Conservation (phyloP, 2,888 invertebrate species). For the Drosophila niveifrons region DNA sequence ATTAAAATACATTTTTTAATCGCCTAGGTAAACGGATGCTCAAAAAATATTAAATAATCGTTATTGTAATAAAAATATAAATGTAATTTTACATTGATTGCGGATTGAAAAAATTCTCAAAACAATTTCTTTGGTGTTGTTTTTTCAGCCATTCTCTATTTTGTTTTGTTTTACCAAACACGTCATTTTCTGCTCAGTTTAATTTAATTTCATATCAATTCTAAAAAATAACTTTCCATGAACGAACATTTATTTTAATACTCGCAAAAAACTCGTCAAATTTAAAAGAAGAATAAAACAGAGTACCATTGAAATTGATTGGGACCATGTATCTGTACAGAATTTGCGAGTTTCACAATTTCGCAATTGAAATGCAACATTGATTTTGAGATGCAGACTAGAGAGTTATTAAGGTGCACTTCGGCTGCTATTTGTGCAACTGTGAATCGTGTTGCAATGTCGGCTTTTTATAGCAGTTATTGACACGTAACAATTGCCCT, state of each 20-base stretch:
- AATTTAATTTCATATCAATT: conserved; percentile 77
- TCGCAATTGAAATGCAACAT: conserved; percentile 80
- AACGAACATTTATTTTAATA: conserved; percentile 75
- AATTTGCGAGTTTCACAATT: conserved; percentile 61
- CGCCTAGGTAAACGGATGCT: too few species aligned
- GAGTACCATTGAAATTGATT: conserved; percentile 44
- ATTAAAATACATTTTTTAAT: too few species aligned
- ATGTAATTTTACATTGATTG: too few species aligned
- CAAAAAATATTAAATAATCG: too few species aligned
- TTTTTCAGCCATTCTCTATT: not conserved
- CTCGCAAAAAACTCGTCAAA: conserved; percentile 40
- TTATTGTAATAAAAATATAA: too few species aligned
- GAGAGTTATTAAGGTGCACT: conserved; percentile 69
- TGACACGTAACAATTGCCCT: conserved; percentile 81
- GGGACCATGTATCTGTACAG: conserved; percentile 28
- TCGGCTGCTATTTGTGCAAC: conserved; percentile 36
- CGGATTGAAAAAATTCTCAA: too few species aligned
- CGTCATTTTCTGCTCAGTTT: conserved; percentile 69
- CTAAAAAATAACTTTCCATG: conserved; percentile 43
- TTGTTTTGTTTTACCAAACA: conserved; percentile 43
- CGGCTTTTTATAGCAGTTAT: conserved; percentile 74
- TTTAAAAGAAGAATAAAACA: conserved; percentile 1
- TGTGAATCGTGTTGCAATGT: conserved; percentile 49
- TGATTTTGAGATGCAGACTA: conserved; percentile 73
- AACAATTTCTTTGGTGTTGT: not conserved